These are phyloP conservation scores for Trichopoda pennipes DNA, from an alignment of 2,888 invertebrate genomes.

Conservation along the genomic window DNA sequence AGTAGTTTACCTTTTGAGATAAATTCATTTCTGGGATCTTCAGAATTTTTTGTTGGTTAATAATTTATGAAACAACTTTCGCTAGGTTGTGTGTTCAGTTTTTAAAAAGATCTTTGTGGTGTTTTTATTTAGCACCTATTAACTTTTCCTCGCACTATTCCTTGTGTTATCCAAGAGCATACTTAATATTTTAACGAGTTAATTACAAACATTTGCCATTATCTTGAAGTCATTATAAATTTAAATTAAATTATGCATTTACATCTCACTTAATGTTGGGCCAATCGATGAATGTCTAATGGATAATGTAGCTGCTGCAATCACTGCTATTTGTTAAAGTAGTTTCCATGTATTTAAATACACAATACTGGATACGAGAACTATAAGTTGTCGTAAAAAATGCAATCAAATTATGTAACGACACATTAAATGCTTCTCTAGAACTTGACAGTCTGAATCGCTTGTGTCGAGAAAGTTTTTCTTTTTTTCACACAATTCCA, in stretches of 20 bases:
- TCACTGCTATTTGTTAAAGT: background rate
- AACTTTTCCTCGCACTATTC: background rate
- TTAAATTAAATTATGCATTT: conserved; percentile 37
- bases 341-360: conserved; percentile 9
- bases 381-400: conserved; percentile 38
- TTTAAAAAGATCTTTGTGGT: too few species aligned
- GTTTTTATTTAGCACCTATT: too few species aligned
- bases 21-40: too few species aligned
- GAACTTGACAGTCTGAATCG: conserved; percentile 57
- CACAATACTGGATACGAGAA: conserved; percentile 6
- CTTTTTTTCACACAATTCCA: conserved; percentile 9
- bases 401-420: conserved; percentile 62
- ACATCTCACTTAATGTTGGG: conserved; percentile 23
- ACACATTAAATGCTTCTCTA: conserved; percentile 63
- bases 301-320: background rate
- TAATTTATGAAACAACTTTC: too few species aligned
- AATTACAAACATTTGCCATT: conserved; percentile 41
- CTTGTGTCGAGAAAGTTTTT: conserved; percentile 22
- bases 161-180: background rate
- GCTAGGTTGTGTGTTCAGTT: too few species aligned
- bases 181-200: conserved; percentile 35
- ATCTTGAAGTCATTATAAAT: conserved; percentile 45
- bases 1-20: too few species aligned
- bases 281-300: conserved; percentile 52
- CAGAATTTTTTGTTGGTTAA: too few species aligned